phyloP scores from a whole-genome alignment of 2,888 invertebrate species.

The Synergus japonicus region DNA sequence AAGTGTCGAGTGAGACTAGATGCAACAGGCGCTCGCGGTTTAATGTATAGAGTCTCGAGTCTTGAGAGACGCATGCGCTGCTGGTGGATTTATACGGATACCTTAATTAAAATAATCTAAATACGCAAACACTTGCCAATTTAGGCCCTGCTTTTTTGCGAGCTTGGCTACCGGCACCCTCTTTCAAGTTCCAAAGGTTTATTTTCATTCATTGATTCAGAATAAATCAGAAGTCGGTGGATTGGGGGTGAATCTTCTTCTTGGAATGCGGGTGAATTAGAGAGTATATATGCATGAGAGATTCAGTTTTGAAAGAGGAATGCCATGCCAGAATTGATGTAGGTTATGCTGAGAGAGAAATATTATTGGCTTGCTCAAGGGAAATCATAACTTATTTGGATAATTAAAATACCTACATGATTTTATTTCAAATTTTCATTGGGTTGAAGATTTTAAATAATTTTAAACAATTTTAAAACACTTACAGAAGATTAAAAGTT shows the following conservation, averaged over 20 bases:
- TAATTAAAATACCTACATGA: too few species aligned
- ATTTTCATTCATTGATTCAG: constrained; percentile 13
- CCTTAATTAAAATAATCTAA: constrained; percentile 5
- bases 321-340: constrained; percentile 34
- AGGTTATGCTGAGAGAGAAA: constrained; percentile 6
- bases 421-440: too few species aligned
- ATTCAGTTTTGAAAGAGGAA: constrained; percentile 12
- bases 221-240: neutral
- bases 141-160: neutral
- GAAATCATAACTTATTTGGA: neutral
- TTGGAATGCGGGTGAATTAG: constrained; percentile 5
- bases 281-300: neutral
- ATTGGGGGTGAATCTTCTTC: constrained; percentile 22
- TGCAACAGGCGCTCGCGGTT: constrained; percentile 37
- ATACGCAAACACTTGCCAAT: neutral
- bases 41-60: constrained; percentile 17
- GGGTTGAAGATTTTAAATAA: too few species aligned
- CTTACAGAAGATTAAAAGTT: too few species aligned
- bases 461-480: too few species aligned
- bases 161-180: neutral
- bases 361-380: neutral
- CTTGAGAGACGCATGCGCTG: constrained; percentile 5
- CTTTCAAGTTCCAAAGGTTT: neutral
- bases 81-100: neutral
- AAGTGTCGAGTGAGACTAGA: constrained; percentile 18